Conservation (phyloP, 2,888 invertebrate species). For the Axea sp. region DNA sequence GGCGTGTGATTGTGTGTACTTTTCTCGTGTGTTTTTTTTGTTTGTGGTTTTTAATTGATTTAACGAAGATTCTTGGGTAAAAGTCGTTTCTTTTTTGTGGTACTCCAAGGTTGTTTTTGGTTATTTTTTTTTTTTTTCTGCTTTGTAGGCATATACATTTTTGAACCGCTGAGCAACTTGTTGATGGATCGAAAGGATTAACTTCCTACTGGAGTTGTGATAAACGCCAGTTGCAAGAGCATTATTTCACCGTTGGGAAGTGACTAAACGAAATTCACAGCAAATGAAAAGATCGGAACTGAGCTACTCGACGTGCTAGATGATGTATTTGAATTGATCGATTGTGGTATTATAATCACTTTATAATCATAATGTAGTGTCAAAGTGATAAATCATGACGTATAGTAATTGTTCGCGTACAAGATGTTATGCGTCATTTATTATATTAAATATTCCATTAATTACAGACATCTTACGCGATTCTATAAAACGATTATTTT, state of each 20-base stretch:
- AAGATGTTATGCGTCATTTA: constrained; percentile 37
- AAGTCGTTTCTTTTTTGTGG: neutral
- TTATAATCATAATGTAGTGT: constrained; percentile 15
- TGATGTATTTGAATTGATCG: constrained; percentile 30
- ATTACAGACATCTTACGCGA: too few relatives aligned
- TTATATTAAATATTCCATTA: constrained; percentile 24
- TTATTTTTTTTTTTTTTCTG: neutral
- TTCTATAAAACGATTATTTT: too few relatives aligned
- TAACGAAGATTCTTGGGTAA: too few relatives aligned
- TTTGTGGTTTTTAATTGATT: too few relatives aligned
- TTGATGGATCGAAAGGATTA: constrained; percentile 2
- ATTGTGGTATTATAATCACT: constrained; percentile 22
- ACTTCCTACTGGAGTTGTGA: constrained; percentile 13
- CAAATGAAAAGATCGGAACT: neutral
- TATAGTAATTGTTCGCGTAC: constrained; percentile 28
- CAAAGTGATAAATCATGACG: constrained; percentile 36
- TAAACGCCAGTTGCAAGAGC: constrained; percentile 3
- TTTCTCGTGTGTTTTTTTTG: too few relatives aligned
- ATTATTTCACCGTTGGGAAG: constrained; percentile 29
- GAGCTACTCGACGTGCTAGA: neutral
- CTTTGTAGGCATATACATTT: neutral
- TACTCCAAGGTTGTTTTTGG: neutral
- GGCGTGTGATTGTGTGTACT: too few relatives aligned
- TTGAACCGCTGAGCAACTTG: neutral
- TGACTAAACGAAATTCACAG: constrained; percentile 33